These are phyloP conservation scores for Aphis gossypii DNA, from an alignment of 1,140 invertebrate genomes.

Conservation along the genomic window DNA sequence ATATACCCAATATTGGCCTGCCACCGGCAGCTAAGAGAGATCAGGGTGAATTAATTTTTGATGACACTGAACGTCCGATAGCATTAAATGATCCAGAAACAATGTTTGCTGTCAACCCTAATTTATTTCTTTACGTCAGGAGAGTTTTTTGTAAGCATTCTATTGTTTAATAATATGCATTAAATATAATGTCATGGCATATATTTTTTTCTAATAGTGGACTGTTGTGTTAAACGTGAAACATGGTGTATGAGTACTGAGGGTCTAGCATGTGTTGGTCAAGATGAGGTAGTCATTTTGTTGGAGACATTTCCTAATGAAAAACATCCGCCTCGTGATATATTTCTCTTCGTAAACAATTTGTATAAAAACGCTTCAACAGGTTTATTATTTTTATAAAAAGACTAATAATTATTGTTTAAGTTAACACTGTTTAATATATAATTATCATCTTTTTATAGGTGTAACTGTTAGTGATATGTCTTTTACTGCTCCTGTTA, in stretches of 20 bases:
- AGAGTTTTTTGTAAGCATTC: conserved; percentile 64
- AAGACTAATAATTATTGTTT: conserved; percentile 29
- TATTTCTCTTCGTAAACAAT: conserved; percentile 79
- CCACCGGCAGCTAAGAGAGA: conserved; percentile 60
- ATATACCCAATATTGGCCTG: conserved; percentile 60
- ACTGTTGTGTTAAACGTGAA: conserved; percentile 80
- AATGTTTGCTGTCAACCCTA: conserved; percentile 81
- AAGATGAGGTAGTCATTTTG: conserved; percentile 85
- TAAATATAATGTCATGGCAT: background rate
- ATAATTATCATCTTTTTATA: conserved; percentile 63
- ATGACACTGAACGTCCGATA: conserved; percentile 60
- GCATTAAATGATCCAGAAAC: conserved; percentile 67
- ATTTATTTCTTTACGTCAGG: conserved; percentile 80
- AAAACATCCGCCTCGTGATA: conserved; percentile 75
- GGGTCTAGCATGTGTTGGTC: conserved; percentile 82
- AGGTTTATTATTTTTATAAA: conserved; percentile 66
- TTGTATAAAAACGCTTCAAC: conserved; percentile 81
- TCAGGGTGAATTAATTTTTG: conserved; percentile 60
- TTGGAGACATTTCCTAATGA: conserved; percentile 78
- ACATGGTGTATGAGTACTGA: conserved; percentile 84
- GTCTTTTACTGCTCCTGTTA: conserved; percentile 72
- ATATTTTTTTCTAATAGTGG: conserved; percentile 69
- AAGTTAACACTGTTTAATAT: background rate
- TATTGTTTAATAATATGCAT: conserved; percentile 16
- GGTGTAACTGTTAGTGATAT: conserved; percentile 77